Percentiles rank a stretch among this genome's conserved stretches.
These are phyloP conservation scores for Nannoperca obscura DNA, from an alignment of 2,797 vertebrate genomes.

Conservation along the genomic window DNA sequence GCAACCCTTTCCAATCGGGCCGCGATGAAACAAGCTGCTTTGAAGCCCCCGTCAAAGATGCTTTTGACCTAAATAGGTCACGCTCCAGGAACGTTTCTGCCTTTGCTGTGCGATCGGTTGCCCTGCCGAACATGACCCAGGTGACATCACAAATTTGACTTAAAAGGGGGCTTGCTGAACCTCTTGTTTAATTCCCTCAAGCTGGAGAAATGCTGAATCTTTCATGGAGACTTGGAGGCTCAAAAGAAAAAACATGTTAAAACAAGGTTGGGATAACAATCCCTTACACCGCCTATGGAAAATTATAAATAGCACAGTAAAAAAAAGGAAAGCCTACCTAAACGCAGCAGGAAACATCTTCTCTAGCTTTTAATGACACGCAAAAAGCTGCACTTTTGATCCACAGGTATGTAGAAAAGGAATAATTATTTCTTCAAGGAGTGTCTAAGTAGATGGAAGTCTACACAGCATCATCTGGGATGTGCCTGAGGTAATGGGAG, in stretches of 20 bases:
- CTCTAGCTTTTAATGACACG: slow-evolving; percentile 71
- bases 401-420: slow-evolving; percentile 51
- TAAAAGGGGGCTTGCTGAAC: background rate
- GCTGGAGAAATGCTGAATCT: slow-evolving; percentile 72
- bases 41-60: slow-evolving; percentile 66
- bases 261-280: slow-evolving; percentile 68
- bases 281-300: slow-evolving; percentile 43
- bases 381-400: slow-evolving; percentile 74
- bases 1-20: slow-evolving; percentile 33
- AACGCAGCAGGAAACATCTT: slow-evolving; percentile 49
- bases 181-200: slow-evolving; percentile 64
- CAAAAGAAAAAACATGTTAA: slow-evolving; percentile 72
- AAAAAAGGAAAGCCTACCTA: background rate
- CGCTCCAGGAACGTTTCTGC: slow-evolving; percentile 39
- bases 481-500: slow-evolving; percentile 66
- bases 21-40: slow-evolving; percentile 69
- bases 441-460: slow-evolving; percentile 66
- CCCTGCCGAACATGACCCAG: slow-evolving; percentile 56
- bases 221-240: slow-evolving; percentile 63
- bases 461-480: slow-evolving; percentile 58
- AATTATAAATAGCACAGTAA: slow-evolving; percentile 49
- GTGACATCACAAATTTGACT: slow-evolving; percentile 59
- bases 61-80: slow-evolving; percentile 65
- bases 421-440: slow-evolving; percentile 78
- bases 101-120: slow-evolving; percentile 25